Conservation (phyloP, 2,888 invertebrate genomes). For the Hanleya hanleyi region DNA sequence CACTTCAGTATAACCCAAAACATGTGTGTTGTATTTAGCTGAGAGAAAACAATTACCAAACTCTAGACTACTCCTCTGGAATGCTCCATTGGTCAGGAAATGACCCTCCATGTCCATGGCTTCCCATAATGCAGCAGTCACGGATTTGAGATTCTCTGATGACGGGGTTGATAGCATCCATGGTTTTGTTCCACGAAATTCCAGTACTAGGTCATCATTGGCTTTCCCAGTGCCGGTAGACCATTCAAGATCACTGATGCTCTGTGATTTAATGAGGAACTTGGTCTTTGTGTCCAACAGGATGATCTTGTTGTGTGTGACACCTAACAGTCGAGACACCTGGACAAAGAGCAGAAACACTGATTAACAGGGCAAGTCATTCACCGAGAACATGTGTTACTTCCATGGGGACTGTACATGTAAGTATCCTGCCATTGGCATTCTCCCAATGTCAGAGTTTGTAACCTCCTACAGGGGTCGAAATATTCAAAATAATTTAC, state of each 20-base stretch:
- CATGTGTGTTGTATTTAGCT: too few species aligned
- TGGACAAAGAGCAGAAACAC: conserved; percentile 62
- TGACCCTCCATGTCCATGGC: conserved; percentile 77
- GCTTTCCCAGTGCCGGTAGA: conserved; percentile 78
- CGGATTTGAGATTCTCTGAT: conserved; percentile 75
- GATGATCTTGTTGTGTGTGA: conserved; percentile 77
- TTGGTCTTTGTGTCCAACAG: conserved; percentile 79
- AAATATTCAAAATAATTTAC: too few species aligned
- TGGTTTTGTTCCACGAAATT: conserved; percentile 78
- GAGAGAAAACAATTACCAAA: conserved; percentile 52
- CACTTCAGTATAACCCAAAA: too few species aligned
- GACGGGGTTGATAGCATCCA: conserved; percentile 76
- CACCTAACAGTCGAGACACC: conserved; percentile 78
- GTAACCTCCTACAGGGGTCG: too few species aligned
- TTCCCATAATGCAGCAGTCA: conserved; percentile 78
- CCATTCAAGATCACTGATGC: conserved; percentile 79
- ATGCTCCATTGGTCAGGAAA: conserved; percentile 58
- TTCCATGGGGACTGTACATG: too few species aligned
- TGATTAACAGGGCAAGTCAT: too few species aligned
- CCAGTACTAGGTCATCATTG: conserved; percentile 78
- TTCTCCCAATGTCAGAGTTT: too few species aligned
- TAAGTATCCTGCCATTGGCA: too few species aligned
- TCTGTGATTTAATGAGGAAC: conserved; percentile 76
- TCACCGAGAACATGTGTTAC: too few species aligned
- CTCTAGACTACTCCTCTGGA: conserved; percentile 65